Evolutionary conservation across 2,113 vertebrate genomes (phyloP).

Genomic region (Pachyramphus minor): DNA sequence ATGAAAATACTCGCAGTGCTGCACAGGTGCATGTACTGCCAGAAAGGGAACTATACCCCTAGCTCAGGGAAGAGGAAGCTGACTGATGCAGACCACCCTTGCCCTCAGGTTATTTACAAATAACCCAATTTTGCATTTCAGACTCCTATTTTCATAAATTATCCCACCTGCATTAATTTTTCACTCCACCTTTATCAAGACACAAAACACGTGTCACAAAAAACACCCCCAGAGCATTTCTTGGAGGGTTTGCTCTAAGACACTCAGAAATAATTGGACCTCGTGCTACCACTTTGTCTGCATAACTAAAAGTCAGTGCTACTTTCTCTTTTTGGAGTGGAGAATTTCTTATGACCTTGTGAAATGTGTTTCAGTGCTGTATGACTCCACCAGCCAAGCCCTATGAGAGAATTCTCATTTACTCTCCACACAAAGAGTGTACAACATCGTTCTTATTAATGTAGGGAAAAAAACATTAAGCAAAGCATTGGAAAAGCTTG

Average conservation of each 20-base stretch:
- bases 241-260: neutral
- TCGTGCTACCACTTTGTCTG: neutral
- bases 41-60: neutral
- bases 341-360: neutral
- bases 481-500: neutral
- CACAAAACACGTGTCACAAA: neutral
- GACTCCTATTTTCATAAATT: neutral
- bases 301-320: neutral
- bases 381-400: neutral
- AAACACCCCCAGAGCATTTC: neutral
- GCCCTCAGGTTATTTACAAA: neutral
- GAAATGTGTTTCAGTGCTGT: neutral
- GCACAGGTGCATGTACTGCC: neutral
- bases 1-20: neutral
- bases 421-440: neutral
- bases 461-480: neutral
- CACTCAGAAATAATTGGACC: neutral
- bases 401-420: neutral
- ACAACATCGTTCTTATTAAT: conserved; percentile 2
- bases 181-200: neutral
- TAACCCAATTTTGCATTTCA: neutral
- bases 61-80: neutral
- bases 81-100: neutral
- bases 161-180: neutral
- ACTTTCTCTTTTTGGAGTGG: neutral